phyloP scores from a whole-genome alignment of 2,797 vertebrate genomes.

The Sphenopsis melanotis region DNA sequence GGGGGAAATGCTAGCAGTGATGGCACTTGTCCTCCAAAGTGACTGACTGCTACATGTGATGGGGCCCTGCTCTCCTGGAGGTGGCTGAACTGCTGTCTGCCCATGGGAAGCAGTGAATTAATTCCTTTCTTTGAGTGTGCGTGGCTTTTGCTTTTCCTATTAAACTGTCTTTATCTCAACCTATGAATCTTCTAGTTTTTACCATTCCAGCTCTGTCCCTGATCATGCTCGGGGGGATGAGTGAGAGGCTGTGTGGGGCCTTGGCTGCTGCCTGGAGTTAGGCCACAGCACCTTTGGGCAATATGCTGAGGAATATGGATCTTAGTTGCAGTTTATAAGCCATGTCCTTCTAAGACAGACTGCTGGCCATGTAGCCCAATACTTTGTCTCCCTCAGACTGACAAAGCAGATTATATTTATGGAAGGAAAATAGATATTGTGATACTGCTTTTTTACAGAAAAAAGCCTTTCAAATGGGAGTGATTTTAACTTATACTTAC shows the following conservation, averaged over 20 bases:
- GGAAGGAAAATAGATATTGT: neutral
- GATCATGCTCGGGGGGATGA: neutral
- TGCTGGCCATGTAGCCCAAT: neutral
- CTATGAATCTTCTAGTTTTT: neutral
- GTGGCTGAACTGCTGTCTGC: neutral
- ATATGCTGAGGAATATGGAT: neutral
- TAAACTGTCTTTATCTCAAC: neutral
- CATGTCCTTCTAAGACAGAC: neutral
- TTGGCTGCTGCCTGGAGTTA: neutral
- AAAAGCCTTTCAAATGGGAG: neutral
- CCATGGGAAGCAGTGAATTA: neutral
- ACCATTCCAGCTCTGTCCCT: neutral
- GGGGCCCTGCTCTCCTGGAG: neutral
- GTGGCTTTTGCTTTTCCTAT: neutral
- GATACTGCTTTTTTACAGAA: neutral
- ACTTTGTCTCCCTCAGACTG: neutral
- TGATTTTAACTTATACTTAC: neutral
- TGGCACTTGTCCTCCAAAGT: neutral
- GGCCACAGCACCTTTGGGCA: rapidly evolving
- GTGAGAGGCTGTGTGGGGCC: rapidly evolving
- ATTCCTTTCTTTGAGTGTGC: neutral
- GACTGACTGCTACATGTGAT: too few relatives aligned
- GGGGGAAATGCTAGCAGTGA: rapidly evolving
- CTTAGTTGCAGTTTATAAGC: neutral
- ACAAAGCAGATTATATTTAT: neutral